phyloP scores from a whole-genome alignment of 1,140 invertebrate species.

The Drosophila sp. region DNA sequence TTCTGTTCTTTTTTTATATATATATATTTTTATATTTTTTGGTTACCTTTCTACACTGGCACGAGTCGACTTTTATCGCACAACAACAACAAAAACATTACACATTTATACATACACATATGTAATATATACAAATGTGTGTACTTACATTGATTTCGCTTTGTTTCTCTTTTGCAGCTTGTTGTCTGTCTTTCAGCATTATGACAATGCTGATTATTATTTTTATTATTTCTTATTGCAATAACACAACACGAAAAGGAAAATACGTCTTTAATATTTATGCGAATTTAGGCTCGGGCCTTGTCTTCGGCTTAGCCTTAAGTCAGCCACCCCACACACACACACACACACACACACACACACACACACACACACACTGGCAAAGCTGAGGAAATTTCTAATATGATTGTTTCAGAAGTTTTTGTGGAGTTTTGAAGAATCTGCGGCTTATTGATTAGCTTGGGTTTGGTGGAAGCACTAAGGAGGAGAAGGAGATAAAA shows the following conservation, averaged over 20 bases:
- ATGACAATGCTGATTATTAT: slow-evolving; percentile 61
- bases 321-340: slow-evolving; percentile 8
- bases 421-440: neutral
- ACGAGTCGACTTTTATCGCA: slow-evolving; percentile 76
- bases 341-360: slow-evolving; percentile 4
- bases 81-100: slow-evolving; percentile 34
- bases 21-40: no score
- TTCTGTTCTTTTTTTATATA: slow-evolving; percentile 43
- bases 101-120: slow-evolving; percentile 6
- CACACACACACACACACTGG: neutral
- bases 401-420: neutral
- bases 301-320: slow-evolving; percentile 16
- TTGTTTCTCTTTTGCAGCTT: slow-evolving; percentile 57
- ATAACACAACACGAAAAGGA: slow-evolving; percentile 31
- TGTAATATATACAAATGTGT: slow-evolving; percentile 1
- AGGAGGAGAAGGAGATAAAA: neutral
- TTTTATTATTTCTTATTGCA: slow-evolving; percentile 51
- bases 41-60: slow-evolving; percentile 73
- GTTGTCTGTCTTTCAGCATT: slow-evolving; percentile 53
- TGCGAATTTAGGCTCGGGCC: slow-evolving; percentile 26
- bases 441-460: neutral
- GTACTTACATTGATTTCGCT: slow-evolving; percentile 64
- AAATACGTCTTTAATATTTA: slow-evolving; percentile 42
- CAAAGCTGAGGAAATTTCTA: neutral
- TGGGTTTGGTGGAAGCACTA: neutral